Evolutionary conservation across 1,140 invertebrate genomes (phyloP), one percentile per base, ranked within the genome.

Genomic region (Cheumatopsyche charites): DNA sequence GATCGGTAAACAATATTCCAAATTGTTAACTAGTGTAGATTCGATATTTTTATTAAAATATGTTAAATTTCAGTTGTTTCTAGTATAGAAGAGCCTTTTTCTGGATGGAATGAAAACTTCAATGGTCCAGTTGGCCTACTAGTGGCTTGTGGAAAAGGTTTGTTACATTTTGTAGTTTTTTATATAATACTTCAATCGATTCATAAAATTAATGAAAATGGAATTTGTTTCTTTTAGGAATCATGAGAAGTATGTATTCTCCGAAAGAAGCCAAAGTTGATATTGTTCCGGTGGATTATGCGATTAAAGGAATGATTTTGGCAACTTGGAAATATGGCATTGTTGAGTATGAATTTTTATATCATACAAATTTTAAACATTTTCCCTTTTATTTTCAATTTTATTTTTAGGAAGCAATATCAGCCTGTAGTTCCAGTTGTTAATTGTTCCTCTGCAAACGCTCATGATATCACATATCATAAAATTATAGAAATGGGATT

Each of bases 21-120:
- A 41, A 58, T 67, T 12, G 11, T 67, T 58, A 5, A 41, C 25
- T 49, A 2, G 12, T 26, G 23, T 26, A n/a, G 36, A 13, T 45
- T 7, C 9, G 41, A 58, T 26, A 61, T 70, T 3, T 61, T 65
- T 63, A 21, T 45, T 29, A 29, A 26, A 21, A 5, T 52, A 25
- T 62, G 1, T 58, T 73, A 21, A 36, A 36, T 58, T 25, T 0
- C 12, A 62, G 91, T 93, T 1, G 85, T 92, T 71, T 88, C 88
- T 0, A 85, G 89, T 11, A 49, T 86, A 12, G 67, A 78, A 0
- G 91, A 94, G 17, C 92, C 92, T 0, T 43, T 91, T 0, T 77
- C 82, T 0, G 94, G 96, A 0, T 98, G 96, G 96, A 87, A 97
- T 3, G 96, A 98, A 77, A 98, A 98, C 82, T 94, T 94, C 75